Conservation (phyloP, 1,140 invertebrate genomes). For the Atta cephalotes region DNA sequence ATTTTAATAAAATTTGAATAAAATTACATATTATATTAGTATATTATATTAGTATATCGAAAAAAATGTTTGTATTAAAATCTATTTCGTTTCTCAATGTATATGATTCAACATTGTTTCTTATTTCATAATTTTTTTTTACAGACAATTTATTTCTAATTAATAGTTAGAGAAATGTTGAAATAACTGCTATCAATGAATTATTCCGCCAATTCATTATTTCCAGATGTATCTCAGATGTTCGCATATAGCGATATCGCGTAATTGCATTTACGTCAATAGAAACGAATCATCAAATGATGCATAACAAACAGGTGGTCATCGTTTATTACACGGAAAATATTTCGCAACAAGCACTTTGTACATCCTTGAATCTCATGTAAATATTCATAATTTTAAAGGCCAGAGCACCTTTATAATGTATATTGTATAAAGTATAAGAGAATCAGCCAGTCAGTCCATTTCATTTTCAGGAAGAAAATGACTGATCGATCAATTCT, state of each 20-base stretch:
- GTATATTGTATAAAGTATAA: no score
- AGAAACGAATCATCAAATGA: background rate
- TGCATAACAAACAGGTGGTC: background rate
- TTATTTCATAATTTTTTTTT: background rate
- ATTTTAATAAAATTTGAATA: background rate
- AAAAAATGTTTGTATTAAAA: constrained; percentile 1
- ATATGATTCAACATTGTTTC: constrained; percentile 6
- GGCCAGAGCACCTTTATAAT: no score
- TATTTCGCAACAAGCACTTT: background rate
- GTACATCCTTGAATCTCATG: no score
- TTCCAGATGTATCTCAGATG: background rate
- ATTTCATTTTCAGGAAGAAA: no score
- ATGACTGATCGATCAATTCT: no score
- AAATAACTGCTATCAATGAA: no score
- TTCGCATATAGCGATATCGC: background rate
- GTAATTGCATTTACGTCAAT: constrained; percentile 10
- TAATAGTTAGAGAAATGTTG: background rate
- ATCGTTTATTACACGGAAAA: background rate
- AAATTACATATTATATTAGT: background rate
- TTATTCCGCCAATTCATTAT: background rate
- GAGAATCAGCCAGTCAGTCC: no score
- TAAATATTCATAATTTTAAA: background rate
- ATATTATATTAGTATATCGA: no score
- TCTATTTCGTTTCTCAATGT: background rate
- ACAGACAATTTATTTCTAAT: background rate